Conservation (phyloP, 2,797 vertebrate genomes). For the Malurus leucopterus region DNA sequence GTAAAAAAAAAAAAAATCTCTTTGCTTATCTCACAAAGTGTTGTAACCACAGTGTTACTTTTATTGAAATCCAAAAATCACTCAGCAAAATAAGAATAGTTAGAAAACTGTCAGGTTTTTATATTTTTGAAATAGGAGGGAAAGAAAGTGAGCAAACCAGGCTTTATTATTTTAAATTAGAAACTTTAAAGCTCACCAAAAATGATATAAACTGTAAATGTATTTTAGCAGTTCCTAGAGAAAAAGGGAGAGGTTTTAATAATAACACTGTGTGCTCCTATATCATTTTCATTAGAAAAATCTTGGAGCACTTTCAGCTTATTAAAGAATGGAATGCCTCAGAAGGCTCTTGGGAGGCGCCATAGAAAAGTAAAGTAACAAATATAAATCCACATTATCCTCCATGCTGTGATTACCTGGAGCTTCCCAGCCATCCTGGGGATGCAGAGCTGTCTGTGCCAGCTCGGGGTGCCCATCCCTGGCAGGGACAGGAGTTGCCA, state of each 20-base stretch:
- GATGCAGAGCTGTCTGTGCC: neutral
- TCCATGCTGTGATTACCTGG: neutral
- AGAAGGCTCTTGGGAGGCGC: constrained; percentile 20
- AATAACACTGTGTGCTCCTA: constrained; percentile 48
- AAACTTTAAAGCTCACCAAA: constrained; percentile 55
- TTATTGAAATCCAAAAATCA: constrained; percentile 59
- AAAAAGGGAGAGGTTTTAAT: constrained; percentile 55
- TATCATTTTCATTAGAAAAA: constrained; percentile 61
- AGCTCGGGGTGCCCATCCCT: neutral
- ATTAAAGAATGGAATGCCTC: constrained; percentile 47
- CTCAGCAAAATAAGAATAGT: constrained; percentile 47
- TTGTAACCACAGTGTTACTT: constrained; percentile 54
- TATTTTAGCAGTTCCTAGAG: constrained; percentile 56
- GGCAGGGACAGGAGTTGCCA: neutral
- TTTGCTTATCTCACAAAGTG: constrained; percentile 56
- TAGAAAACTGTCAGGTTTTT: constrained; percentile 19
- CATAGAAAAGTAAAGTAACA: constrained; percentile 17
- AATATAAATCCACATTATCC: constrained; percentile 11
- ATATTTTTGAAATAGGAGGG: constrained; percentile 21
- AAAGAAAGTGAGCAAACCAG: constrained; percentile 16
- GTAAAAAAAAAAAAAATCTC: constrained; percentile 26
- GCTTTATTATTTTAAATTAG: constrained; percentile 61
- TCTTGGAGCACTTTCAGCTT: constrained; percentile 50
- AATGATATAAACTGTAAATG: constrained; percentile 60
- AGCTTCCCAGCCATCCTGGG: neutral